Evolutionary conservation across 1,140 invertebrate species (phyloP), one percentile per base, ranked within the genome.

Genomic region (Atta colombica): DNA sequence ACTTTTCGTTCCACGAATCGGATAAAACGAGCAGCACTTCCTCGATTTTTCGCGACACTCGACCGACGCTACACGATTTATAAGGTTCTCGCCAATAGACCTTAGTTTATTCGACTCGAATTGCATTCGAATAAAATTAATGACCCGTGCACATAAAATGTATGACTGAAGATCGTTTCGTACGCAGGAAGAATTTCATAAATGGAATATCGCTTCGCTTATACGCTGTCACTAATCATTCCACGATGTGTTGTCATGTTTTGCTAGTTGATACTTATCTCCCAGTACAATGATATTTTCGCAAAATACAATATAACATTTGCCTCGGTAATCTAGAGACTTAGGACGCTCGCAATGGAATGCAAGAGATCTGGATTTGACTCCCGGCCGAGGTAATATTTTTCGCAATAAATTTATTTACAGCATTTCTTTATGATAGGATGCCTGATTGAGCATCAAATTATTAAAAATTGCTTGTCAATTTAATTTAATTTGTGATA

Each of bases 81-180:
- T 61, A 84, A 84, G 69, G n/a, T 49, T 55, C 45, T 28, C 75
- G 49, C 58, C 55, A 35, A 82, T 72, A 82, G 35, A 82, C 53
- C 35, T 61, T 31, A 45, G 55, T 61, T 84, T 74, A 61, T 58
- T 25, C 39, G 55, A 63, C 58, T n/a, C 25, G 39, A 75, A 75
- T 75, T 61, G 25, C 39, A 51, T 49, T 61, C 55, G 80, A 75
- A 63, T 61, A 58, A 75, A 84, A 75, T 61, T 75, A 75, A 84
- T 75, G 39, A 14, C 35, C 71, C 28, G 45, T 35, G 65, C 35
- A 58, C 35, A 49, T 25, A 51, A 39, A 18, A 74, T 49, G 68
- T 74, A 21, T 45, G 39, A 31, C 35, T 7, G 39, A 81, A 69
- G 16, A 10, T 58, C 31, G 8, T 21, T 6, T 5, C 1, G 31